A percentile compares a stretch with the other conserved stretches of the same genome.
Evolutionary conservation across 2,113 vertebrate species (phyloP).

Genomic region (Cepphus grylle): DNA sequence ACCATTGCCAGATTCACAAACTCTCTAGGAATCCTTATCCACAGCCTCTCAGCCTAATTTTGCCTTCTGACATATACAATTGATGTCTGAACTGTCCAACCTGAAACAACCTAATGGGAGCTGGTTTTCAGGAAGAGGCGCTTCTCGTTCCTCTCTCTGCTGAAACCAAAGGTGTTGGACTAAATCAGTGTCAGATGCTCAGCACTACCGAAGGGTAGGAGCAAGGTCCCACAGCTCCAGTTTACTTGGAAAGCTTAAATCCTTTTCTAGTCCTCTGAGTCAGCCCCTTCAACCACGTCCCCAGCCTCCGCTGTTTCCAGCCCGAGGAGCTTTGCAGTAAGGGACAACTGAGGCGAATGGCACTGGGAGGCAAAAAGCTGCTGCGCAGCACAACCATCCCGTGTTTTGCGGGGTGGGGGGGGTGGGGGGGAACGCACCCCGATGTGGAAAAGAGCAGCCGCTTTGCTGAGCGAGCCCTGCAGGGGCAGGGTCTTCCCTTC

Average conservation of each 20-base stretch:
- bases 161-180: not conserved
- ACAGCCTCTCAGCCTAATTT: not conserved
- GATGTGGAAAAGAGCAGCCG: not conserved
- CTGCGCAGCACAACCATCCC: accelerated
- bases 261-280: not conserved
- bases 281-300: not conserved
- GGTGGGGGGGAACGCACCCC: too few species aligned
- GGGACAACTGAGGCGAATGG: not conserved
- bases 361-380: not conserved
- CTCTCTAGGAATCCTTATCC: not conserved
- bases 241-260: not conserved
- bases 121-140: not conserved
- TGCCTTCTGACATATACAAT: not conserved
- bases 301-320: not conserved
- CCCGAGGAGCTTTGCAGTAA: not conserved
- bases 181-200: not conserved
- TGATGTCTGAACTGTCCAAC: not conserved
- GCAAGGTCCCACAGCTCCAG: not conserved
- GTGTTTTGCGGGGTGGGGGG: too few species aligned
- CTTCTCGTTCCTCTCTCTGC: not conserved
- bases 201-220: not conserved
- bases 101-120: not conserved
- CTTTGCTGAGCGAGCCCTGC: not conserved
- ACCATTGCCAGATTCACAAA: not conserved
- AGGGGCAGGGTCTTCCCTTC: not conserved